Evolutionary conservation across 2,797 vertebrate genomes (phyloP).

Genomic region (Nannoperca obscura): DNA sequence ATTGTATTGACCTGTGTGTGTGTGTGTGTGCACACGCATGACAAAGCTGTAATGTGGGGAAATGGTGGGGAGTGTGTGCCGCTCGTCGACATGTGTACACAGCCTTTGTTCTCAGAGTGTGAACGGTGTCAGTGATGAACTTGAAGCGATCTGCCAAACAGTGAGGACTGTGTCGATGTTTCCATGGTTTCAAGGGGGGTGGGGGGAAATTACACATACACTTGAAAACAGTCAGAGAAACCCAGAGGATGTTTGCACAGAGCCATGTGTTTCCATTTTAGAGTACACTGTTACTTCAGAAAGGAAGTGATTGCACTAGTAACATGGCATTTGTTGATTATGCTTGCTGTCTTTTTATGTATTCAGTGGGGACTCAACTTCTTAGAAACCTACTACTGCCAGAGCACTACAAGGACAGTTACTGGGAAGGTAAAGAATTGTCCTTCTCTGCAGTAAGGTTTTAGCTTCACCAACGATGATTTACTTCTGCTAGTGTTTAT

Average conservation of each 20-base stretch:
- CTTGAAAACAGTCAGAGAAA: conserved; percentile 43
- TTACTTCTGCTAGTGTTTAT: background rate
- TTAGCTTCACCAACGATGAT: background rate
- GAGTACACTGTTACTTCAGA: conserved; percentile 18
- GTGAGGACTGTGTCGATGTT: conserved; percentile 60
- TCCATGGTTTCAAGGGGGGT: conserved; percentile 62
- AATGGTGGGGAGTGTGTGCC: conserved; percentile 25
- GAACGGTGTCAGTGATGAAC: conserved; percentile 64
- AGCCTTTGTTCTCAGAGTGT: conserved; percentile 69
- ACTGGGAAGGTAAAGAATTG: background rate
- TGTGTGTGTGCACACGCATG: conserved; percentile 20
- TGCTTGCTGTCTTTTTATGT: background rate
- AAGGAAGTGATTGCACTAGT: conserved; percentile 11
- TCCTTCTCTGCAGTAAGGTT: background rate
- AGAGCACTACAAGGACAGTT: background rate
- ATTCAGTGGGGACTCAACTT: background rate
- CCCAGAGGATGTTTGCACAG: conserved; percentile 36
- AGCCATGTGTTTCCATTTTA: conserved; percentile 35
- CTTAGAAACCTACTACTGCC: background rate
- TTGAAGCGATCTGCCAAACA: conserved; percentile 56
- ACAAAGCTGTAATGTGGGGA: conserved; percentile 27
- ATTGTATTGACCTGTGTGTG: conserved; percentile 48
- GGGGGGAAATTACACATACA: conserved; percentile 24
- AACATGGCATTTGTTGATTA: background rate
- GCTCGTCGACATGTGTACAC: conserved; percentile 56